phyloP scores from a whole-genome alignment of 2,888 invertebrate species.

The Agonopterix subpropinquella region DNA sequence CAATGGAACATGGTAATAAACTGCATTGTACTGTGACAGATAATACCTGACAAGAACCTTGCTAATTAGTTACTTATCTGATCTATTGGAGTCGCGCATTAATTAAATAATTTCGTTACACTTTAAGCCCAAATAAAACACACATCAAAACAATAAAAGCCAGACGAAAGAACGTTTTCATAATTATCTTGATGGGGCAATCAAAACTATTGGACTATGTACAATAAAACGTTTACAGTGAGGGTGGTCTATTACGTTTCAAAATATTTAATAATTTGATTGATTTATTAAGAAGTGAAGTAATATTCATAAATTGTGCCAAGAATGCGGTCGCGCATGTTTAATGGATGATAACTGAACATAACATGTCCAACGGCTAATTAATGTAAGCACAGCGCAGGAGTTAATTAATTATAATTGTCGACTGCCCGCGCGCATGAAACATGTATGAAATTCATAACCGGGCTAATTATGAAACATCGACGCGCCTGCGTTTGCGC shows the following conservation, averaged over 20 bases:
- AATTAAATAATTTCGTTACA: too few species aligned
- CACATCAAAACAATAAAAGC: too few species aligned
- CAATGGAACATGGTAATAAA: too few species aligned
- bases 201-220: not conserved
- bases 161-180: too few species aligned
- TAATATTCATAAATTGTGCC: constrained; percentile 47
- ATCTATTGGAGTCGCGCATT: too few species aligned
- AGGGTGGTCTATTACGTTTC: constrained; percentile 36
- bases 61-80: too few species aligned
- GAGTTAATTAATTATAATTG: constrained; percentile 72
- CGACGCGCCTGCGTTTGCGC: constrained; percentile 27
- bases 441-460: constrained; percentile 74
- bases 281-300: constrained; percentile 38
- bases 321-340: constrained; percentile 39
- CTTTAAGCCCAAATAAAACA: too few species aligned
- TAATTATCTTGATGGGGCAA: too few species aligned
- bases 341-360: constrained; percentile 57
- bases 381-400: constrained; percentile 66
- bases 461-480: constrained; percentile 66
- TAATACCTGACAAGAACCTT: too few species aligned
- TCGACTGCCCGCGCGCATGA: constrained; percentile 61
- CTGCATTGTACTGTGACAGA: too few species aligned
- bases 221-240: constrained; percentile 8
- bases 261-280: constrained; percentile 18
- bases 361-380: constrained; percentile 54